Evolutionary conservation across 2,113 vertebrate species (phyloP), one percentile per base, ranked within the genome.

Genomic region (Myocastor coypus): DNA sequence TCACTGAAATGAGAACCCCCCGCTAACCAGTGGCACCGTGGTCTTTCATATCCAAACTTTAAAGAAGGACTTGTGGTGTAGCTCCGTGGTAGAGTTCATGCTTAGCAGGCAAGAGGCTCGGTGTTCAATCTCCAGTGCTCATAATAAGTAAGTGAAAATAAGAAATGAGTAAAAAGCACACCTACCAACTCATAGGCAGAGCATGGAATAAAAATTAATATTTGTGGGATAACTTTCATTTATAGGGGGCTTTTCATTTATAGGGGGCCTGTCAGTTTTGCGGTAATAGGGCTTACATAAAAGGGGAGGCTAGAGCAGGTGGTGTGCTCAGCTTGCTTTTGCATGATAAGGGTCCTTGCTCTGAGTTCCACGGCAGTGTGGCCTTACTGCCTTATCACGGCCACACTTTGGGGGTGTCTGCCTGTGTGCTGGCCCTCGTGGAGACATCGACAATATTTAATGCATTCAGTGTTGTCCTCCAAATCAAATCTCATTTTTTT

Each of bases 341-440:
- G 42, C 5, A 0, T 19, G 34, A 30, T 22, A 2, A 0, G 0
- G 0, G 3, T 24, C 68, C 14, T 92, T 55, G 17, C 89, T 90
- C 61, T 63, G 32, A 34, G 32, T 78, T 61, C n/a, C 83, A 5
- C 13, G 57, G 37, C 26, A 50, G 6, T 12, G 13, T 73, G 75
- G 10, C 71, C 16, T 82, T 0, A 0, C 14, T 5, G 42, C 34
- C 64, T 71, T 14, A 0, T 7, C 66, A 55, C 59, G 13, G 8
- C 12, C 0, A 7, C 22, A 63, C 26, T 9, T 68, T 6, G 0
- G 11, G 4, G 30, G 90, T 68, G 50, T 13, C 46, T 26, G 50
- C 17, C 46, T 26, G 13, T 3, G 83, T 26, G 57, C 12, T 4
- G 0, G 2, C 34, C 30, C 63, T 59, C 1, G 34, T 32, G 91